phyloP scores from a whole-genome alignment of 2,113 vertebrate genomes.

The Numida meleagris region DNA sequence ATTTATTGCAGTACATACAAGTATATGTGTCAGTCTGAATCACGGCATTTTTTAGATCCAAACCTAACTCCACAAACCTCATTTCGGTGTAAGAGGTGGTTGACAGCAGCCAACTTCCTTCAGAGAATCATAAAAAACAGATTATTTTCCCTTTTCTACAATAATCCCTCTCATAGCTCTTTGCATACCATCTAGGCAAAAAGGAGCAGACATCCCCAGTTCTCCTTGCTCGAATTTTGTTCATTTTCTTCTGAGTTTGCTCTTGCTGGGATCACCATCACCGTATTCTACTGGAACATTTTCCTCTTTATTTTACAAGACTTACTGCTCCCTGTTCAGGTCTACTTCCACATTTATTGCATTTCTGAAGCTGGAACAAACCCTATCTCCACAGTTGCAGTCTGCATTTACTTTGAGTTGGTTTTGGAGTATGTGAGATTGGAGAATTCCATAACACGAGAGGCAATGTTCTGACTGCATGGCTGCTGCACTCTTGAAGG shows the following conservation, averaged over 20 bases:
- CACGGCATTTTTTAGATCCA: background rate
- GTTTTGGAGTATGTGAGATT: background rate
- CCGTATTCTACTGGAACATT: rapidly evolving
- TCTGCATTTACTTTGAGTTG: background rate
- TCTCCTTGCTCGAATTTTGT: background rate
- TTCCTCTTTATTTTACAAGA: background rate
- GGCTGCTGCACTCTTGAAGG: background rate
- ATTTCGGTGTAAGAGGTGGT: background rate
- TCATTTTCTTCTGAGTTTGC: background rate
- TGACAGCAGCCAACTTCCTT: background rate
- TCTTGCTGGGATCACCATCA: background rate
- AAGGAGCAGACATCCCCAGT: background rate
- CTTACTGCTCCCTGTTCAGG: background rate
- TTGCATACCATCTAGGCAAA: background rate
- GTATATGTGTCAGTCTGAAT: background rate
- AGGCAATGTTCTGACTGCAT: background rate
- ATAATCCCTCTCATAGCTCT: background rate
- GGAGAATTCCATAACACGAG: background rate
- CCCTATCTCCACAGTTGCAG: rapidly evolving
- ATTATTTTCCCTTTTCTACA: background rate
- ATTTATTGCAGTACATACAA: background rate
- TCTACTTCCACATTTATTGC: background rate
- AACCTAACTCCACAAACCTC: background rate
- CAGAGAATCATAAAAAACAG: background rate
- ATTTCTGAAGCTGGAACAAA: background rate